Conservation (phyloP, 2,888 invertebrate species). For the Dasysyrphus tricinctus region DNA sequence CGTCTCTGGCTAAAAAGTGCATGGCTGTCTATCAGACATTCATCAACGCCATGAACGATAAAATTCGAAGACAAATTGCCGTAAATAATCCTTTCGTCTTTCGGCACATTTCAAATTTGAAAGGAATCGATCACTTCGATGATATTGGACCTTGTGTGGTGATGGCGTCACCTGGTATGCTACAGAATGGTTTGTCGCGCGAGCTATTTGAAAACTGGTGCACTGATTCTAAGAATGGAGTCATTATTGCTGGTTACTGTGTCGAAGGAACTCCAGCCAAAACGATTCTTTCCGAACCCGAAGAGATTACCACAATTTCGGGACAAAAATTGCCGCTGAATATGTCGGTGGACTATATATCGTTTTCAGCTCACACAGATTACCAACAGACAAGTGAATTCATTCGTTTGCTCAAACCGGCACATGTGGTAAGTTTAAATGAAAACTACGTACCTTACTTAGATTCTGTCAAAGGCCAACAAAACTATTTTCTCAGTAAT, state of each 20-base stretch:
- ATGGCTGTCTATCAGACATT: slow-evolving; percentile 99
- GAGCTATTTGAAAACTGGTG: slow-evolving; percentile 99
- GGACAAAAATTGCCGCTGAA: slow-evolving; percentile 98
- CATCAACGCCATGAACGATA: slow-evolving; percentile 99
- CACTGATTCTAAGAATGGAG: slow-evolving; percentile 98
- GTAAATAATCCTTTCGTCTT: slow-evolving; percentile 99
- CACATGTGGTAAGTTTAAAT: slow-evolving; percentile 90
- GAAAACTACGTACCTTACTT: too few relatives aligned
- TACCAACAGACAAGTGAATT: slow-evolving; percentile 93
- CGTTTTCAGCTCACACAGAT: slow-evolving; percentile 98
- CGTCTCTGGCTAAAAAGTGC: slow-evolving; percentile 99
- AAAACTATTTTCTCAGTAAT: too few relatives aligned
- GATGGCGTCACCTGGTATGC: slow-evolving; percentile 99
- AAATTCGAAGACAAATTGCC: slow-evolving; percentile 97
- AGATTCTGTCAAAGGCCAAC: too few relatives aligned
- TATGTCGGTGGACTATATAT: slow-evolving; percentile 99
- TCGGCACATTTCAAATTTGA: slow-evolving; percentile 97
- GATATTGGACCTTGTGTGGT: slow-evolving; percentile 99
- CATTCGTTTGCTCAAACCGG: slow-evolving; percentile 95
- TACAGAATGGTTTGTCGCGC: slow-evolving; percentile 98
- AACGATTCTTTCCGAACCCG: slow-evolving; percentile 97
- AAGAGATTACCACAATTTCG: slow-evolving; percentile 97
- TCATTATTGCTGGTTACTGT: slow-evolving; percentile 98
- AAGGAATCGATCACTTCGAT: slow-evolving; percentile 99
- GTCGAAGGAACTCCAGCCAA: slow-evolving; percentile 96